phyloP scores from a whole-genome alignment of 2,113 vertebrate species.

The Phainopepla nitens region DNA sequence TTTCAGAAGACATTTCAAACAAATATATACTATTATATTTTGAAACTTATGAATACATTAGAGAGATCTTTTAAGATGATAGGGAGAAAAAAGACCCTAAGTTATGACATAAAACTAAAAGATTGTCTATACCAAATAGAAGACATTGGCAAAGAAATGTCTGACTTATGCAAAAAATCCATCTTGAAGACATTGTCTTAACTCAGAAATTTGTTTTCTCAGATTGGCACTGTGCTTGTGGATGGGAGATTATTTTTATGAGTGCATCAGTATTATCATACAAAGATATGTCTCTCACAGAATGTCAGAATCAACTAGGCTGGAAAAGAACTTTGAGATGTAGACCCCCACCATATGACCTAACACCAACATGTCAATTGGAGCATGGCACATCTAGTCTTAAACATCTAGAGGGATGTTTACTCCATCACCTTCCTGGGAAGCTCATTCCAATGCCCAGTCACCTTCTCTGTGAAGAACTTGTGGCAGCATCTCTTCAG shows the following conservation, averaged over 20 bases:
- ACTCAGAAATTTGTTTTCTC: background rate
- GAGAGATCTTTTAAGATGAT: background rate
- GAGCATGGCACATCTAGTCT: background rate
- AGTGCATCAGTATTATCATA: background rate
- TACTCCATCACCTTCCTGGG: background rate
- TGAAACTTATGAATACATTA: background rate
- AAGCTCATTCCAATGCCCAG: background rate
- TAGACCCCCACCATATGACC: background rate
- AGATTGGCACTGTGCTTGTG: background rate
- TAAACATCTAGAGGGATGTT: background rate
- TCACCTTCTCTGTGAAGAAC: background rate
- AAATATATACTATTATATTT: background rate
- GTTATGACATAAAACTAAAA: background rate
- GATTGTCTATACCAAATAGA: background rate
- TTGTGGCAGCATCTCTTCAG: background rate
- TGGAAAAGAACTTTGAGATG: background rate
- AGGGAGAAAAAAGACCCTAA: background rate
- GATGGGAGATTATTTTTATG: background rate
- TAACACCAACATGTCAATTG: background rate
- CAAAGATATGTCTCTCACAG: background rate
- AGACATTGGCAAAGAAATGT: background rate
- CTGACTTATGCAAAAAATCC: background rate
- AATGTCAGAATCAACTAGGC: background rate
- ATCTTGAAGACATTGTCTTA: background rate
- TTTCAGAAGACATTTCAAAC: background rate